phyloP scores from a whole-genome alignment of 1,140 invertebrate species.

The Brachionus calyciflorus region DNA sequence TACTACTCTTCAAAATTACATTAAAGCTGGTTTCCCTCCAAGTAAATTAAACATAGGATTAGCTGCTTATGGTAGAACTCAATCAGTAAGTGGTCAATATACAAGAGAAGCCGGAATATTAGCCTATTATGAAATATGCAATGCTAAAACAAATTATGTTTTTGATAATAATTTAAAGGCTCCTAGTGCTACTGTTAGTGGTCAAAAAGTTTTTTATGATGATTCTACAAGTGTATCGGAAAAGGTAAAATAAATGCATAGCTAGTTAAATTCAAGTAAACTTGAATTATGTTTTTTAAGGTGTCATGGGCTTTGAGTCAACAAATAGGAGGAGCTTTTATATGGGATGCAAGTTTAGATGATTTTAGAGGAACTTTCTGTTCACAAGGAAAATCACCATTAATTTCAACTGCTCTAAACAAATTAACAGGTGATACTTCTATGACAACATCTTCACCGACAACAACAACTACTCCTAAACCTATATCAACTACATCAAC shows the following conservation, averaged over 20 bases:
- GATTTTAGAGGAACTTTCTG: conserved; percentile 66
- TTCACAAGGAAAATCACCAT: conserved; percentile 76
- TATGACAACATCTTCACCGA: too few relatives aligned
- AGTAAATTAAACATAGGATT: conserved; percentile 71
- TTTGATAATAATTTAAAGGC: conserved; percentile 76
- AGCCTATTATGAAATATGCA: conserved; percentile 74
- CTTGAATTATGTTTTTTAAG: conserved; percentile 64
- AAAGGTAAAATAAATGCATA: not conserved
- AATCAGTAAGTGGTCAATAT: conserved; percentile 66
- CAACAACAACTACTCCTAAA: not conserved
- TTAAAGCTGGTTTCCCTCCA: conserved; percentile 11
- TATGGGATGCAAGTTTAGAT: conserved; percentile 54
- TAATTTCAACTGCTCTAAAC: conserved; percentile 83
- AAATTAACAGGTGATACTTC: conserved; percentile 55
- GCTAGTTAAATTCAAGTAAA: not conserved
- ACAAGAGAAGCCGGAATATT: conserved; percentile 84
- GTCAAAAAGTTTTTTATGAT: conserved; percentile 70
- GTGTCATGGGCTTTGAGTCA: conserved; percentile 85
- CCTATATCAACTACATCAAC: not conserved
- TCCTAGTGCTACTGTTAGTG: conserved; percentile 36
- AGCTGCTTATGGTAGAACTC: conserved; percentile 72
- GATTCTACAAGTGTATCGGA: conserved; percentile 62
- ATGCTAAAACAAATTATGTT: conserved; percentile 49
- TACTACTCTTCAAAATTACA: conserved; percentile 13
- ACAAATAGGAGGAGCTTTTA: conserved; percentile 54